Evolutionary conservation across 2,888 invertebrate genomes (phyloP).

Genomic region (Zele albiditarsus): DNA sequence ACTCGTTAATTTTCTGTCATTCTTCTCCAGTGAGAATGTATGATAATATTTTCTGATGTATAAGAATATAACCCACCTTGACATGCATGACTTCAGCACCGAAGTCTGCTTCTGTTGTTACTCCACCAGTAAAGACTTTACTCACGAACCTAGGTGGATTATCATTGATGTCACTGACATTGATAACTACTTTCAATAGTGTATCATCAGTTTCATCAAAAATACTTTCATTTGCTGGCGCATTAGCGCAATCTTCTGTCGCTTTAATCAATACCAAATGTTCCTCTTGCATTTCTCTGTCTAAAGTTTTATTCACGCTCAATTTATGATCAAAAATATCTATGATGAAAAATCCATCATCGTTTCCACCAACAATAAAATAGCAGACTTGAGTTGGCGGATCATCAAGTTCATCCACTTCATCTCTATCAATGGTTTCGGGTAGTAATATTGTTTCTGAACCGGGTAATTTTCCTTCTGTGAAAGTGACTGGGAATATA

Average conservation of each 20-base stretch:
- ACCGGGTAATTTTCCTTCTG: slow-evolving; percentile 78
- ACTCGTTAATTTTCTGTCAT: too few relatives aligned
- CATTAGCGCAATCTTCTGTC: slow-evolving; percentile 84
- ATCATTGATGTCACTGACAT: slow-evolving; percentile 91
- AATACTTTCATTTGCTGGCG: slow-evolving; percentile 76
- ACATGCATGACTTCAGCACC: slow-evolving; percentile 90
- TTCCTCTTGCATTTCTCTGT: slow-evolving; percentile 82
- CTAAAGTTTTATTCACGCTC: slow-evolving; percentile 79
- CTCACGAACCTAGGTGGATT: slow-evolving; percentile 89
- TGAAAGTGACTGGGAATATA: slow-evolving; percentile 81
- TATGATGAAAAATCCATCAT: slow-evolving; percentile 81
- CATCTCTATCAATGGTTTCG: slow-evolving; percentile 89
- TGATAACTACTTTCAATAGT: slow-evolving; percentile 80
- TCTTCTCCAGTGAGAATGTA: too few relatives aligned
- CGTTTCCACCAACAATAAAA: slow-evolving; percentile 90
- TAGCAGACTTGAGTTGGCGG: slow-evolving; percentile 92
- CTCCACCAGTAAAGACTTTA: slow-evolving; percentile 92
- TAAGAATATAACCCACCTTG: slow-evolving; percentile 75
- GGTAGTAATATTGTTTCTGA: slow-evolving; percentile 82
- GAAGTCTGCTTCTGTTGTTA: slow-evolving; percentile 94
- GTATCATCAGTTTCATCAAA: slow-evolving; percentile 80
- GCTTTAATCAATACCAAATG: slow-evolving; percentile 86
- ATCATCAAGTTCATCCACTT: slow-evolving; percentile 87
- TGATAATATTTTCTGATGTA: too few relatives aligned
- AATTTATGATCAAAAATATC: slow-evolving; percentile 83